These are phyloP conservation scores for Drosophila tsacasi DNA, from an alignment of 1,140 invertebrate genomes.

Conservation along the genomic window DNA sequence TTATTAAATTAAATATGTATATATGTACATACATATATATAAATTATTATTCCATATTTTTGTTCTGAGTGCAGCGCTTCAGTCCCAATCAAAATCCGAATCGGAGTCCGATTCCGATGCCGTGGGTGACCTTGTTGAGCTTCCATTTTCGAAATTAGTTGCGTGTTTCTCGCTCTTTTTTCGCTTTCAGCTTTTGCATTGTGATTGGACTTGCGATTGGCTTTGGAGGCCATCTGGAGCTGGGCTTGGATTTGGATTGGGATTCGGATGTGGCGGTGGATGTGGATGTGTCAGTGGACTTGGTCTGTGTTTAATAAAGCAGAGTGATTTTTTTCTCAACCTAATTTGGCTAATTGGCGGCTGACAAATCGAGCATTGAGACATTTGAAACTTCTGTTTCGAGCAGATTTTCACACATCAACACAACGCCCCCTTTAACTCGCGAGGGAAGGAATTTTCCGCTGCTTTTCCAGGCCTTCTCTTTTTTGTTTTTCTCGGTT, in stretches of 20 bases:
- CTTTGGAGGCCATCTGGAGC: conserved; percentile 54
- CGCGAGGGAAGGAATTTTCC: conserved; percentile 38
- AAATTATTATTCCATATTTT: background rate
- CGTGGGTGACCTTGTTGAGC: conserved; percentile 58
- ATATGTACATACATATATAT: too few species aligned
- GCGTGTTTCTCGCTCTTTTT: conserved; percentile 58
- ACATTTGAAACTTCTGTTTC: conserved; percentile 34
- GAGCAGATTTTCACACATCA: conserved; percentile 73
- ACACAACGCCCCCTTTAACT: conserved; percentile 34
- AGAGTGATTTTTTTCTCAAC: conserved; percentile 42
- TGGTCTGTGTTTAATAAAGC: conserved; percentile 55
- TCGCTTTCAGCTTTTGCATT: conserved; percentile 27
- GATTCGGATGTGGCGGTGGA: conserved; percentile 11
- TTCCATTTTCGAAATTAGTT: conserved; percentile 70
- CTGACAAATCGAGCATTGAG: conserved; percentile 43
- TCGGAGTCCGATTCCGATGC: conserved; percentile 27
- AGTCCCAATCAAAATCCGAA: conserved; percentile 8
- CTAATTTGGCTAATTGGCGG: conserved; percentile 74
- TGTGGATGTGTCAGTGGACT: conserved; percentile 14
- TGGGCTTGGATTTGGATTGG: conserved; percentile 12
- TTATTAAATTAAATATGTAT: too few species aligned
- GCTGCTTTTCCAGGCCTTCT: conserved; percentile 23
- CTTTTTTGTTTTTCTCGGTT: conserved; percentile 45
- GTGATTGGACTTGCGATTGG: conserved; percentile 33
- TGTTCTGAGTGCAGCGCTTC: conserved; percentile 18